These are phyloP conservation scores for Papilio protenor DNA, from an alignment of 2,888 invertebrate genomes.

Conservation along the genomic window DNA sequence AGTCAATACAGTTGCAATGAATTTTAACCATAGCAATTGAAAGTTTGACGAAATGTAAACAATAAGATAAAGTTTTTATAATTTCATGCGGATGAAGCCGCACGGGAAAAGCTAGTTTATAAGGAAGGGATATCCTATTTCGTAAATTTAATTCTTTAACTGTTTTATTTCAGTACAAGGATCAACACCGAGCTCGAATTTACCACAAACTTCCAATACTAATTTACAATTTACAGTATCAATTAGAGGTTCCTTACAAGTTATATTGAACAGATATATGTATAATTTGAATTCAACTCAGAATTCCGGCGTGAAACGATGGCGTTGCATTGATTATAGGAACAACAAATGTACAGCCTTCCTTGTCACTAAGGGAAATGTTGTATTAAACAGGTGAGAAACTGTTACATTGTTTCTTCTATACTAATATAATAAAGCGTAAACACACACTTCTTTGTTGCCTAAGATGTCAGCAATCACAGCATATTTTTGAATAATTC, in stretches of 20 bases:
- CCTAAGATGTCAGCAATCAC: too few relatives aligned
- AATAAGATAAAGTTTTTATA: too few relatives aligned
- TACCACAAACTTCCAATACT: background rate
- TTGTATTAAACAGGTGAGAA: conserved; percentile 74
- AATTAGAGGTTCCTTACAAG: conserved; percentile 77
- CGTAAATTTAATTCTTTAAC: too few relatives aligned
- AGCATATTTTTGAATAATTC: too few relatives aligned
- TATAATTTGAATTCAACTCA: conserved; percentile 73
- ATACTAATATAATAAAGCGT: background rate
- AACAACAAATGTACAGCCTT: conserved; percentile 75
- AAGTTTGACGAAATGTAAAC: too few relatives aligned
- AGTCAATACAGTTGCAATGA: too few relatives aligned
- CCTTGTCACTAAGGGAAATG: conserved; percentile 72
- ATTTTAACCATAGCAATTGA: too few relatives aligned
- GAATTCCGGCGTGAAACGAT: conserved; percentile 63
- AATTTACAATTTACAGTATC: conserved; percentile 52
- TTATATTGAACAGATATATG: conserved; percentile 77
- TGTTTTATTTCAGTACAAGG: background rate
- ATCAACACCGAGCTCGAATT: background rate
- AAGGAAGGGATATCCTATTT: too few relatives aligned
- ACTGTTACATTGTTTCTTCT: background rate
- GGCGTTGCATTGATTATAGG: conserved; percentile 81
- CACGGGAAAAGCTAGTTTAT: too few relatives aligned
- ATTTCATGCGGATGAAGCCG: too few relatives aligned
- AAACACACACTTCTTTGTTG: too few relatives aligned